Evolutionary conservation across 1,140 invertebrate species (phyloP), one percentile per base, ranked within the genome.

Genomic region (Ooceraea biroi): DNA sequence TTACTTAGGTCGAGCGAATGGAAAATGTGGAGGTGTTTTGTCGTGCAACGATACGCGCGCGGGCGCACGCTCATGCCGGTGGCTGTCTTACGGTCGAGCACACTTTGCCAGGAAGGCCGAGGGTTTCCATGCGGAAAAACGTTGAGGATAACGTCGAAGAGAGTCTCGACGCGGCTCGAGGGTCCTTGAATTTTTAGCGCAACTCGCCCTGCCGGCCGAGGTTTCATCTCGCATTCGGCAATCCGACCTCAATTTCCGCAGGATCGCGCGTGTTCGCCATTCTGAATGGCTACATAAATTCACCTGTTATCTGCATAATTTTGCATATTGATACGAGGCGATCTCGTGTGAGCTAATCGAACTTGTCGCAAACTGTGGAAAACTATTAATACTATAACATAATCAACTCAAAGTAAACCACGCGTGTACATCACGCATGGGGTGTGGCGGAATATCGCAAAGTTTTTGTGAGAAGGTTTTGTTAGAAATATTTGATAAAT

Each of bases 111-210:
- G n/a, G n/a, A 17, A 78, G 14, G 14, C 52, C 4, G 22, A 27
- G 57, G 65, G 82, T 83, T 87, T 87, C 48, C 77, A 60, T 30
- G 57, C 63, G 55, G 44, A 63, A 77, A 66, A 77, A 86, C 30
- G 58, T 77, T 44, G 65, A 76, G 71, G 71, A 86, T 85, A 87
- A 85, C 27, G 48, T 44, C 82, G 36, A 2, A 50, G 83, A 83
- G 65, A 86, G 25, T 82, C 48, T 83, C 55, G 76, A 78, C n/a
- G n/a, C 63, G 66, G 85, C 41, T 58, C 44, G 68, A 57, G 44
- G 27, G 61, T 52, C 76, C 85, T 87, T 77, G 58, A 71, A 83
- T 87, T 82, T 77, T 41, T 22, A 14, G 19, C 41, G 44, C 84
- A 50, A 58, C 84, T 83, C 46, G 22, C 46, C 12, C 12, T 19